Evolutionary conservation across 2,888 invertebrate species (phyloP).

Genomic region (Mythimna pallens): DNA sequence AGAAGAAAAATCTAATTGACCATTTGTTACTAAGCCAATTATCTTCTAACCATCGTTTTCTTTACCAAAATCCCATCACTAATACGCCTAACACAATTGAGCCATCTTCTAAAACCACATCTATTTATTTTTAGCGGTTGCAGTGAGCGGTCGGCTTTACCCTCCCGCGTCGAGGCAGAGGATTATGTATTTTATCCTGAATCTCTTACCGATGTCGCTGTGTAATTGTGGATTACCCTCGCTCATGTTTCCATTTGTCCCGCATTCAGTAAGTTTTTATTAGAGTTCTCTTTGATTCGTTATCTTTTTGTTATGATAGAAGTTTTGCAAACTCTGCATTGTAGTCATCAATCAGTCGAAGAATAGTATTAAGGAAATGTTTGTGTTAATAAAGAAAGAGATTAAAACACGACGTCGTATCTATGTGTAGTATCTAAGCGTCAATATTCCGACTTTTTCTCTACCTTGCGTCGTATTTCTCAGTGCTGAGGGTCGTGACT

Average conservation of each 20-base stretch:
- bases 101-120: conserved; percentile 48
- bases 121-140: conserved; percentile 62
- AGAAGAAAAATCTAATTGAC: too few species aligned
- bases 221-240: conserved; percentile 88
- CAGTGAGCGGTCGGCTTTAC: conserved; percentile 64
- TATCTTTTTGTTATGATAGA: conserved; percentile 19
- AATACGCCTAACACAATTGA: conserved; percentile 37
- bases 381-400: neutral
- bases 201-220: conserved; percentile 87
- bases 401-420: neutral
- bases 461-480: too few species aligned
- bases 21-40: neutral
- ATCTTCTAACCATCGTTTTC: neutral
- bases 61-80: conserved; percentile 4
- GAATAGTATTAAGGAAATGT: neutral
- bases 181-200: conserved; percentile 88
- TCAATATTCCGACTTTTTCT: too few species aligned
- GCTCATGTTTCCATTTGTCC: conserved; percentile 85
- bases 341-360: conserved; percentile 12
- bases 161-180: conserved; percentile 69
- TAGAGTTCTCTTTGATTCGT: conserved; percentile 46
- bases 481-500: too few species aligned
- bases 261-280: conserved; percentile 64
- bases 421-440: too few species aligned
- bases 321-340: conserved; percentile 25